phyloP scores from a whole-genome alignment of 2,888 invertebrate species.

The Creontiades dilutus region DNA sequence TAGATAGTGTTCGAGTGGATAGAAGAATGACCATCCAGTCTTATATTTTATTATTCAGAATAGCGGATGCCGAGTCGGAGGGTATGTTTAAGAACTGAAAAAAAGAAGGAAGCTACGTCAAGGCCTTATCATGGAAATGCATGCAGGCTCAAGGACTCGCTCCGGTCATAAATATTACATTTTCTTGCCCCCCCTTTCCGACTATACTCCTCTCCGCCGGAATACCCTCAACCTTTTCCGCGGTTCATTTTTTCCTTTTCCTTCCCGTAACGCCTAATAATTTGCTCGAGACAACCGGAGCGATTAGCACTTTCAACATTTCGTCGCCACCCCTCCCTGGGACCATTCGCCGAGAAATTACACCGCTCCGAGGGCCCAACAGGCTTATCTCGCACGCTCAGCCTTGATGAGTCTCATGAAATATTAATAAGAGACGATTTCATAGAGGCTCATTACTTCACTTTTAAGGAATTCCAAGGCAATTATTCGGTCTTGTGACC shows the following conservation, averaged over 20 bases:
- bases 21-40: slow-evolving; percentile 38
- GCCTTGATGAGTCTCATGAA: slow-evolving; percentile 59
- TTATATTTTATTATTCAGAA: slow-evolving; percentile 68
- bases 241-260: slow-evolving; percentile 59
- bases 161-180: slow-evolving; percentile 71
- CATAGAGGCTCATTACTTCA: slow-evolving; percentile 42
- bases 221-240: slow-evolving; percentile 56
- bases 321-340: not conserved
- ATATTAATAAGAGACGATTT: slow-evolving; percentile 58
- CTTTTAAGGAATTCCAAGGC: slow-evolving; percentile 51
- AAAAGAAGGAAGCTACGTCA: slow-evolving; percentile 64
- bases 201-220: slow-evolving; percentile 35
- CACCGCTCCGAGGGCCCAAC: not conserved
- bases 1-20: not conserved
- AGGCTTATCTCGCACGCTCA: slow-evolving; percentile 17
- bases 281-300: slow-evolving; percentile 57
- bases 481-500: slow-evolving; percentile 15
- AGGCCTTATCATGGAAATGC: slow-evolving; percentile 71
- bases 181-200: slow-evolving; percentile 45
- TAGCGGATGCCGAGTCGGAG: slow-evolving; percentile 60
- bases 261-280: slow-evolving; percentile 65
- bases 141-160: slow-evolving; percentile 69
- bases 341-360: not conserved
- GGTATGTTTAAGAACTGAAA: slow-evolving; percentile 64
- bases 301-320: slow-evolving; percentile 62